Evolutionary conservation across 2,113 vertebrate genomes (phyloP), one percentile per base, ranked within the genome.

Genomic region (Daboia siamensis): DNA sequence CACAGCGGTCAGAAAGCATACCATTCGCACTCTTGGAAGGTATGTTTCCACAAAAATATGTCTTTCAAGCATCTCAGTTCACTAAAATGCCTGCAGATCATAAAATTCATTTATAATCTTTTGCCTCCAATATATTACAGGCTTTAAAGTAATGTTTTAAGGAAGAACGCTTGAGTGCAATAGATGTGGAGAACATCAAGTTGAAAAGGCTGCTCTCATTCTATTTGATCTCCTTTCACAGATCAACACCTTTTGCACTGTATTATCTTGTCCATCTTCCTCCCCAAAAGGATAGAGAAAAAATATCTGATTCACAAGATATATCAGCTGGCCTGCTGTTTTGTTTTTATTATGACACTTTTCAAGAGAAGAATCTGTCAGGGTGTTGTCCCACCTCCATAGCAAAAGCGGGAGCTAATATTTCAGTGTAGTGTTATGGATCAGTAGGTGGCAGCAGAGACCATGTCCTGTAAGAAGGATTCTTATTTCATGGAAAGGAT

Each of bases 381-480:
- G 69, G 57, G 10, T 54, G 20, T 9, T 12, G 13, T 55, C 12
- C 48, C n/a, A 7, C 54, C 15, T 85, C 11, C 1, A 15, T 4
- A 29, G 20, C 5, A 52, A n/a, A 69, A 39, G 39, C 46, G 33
- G 86, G 33, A 80, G 20, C 23, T 20, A 15, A 24, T 64, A 26
- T 61, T 48, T 57, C 2, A 13, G 24, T 26, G 33, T 61, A 13
- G 11, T n/a, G 51, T 33, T 46, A 33, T 1, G 2, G 4, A 17
- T 7, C 92, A 86, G 46, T 93, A 93, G 92, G 21, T 86, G 92
- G 80, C 92, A 90, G 74, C 92, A 90, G 92, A 93, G 88, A 90
- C 92, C 29, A 93, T 8, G 1, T 21, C 20, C 51, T 92, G 23
- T n/a, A 21, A 9, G 23, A 29, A 26, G 61, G 13, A 56, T 11